Base-by-base conservation (phyloP, 2,888 invertebrate species). In the Cephus spinipes region DNA sequence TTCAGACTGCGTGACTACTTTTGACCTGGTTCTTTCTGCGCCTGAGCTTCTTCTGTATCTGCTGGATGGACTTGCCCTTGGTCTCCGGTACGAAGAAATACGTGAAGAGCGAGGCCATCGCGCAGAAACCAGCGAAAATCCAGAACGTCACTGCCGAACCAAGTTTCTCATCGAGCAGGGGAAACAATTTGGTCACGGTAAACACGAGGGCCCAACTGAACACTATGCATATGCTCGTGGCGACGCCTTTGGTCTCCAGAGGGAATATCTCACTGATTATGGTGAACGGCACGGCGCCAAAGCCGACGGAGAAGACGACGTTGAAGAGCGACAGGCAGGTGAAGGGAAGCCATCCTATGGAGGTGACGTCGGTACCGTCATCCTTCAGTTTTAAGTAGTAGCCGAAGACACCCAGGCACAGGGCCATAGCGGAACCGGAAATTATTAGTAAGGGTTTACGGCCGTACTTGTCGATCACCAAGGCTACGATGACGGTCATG, bases 401-500 rank as follows among this genome's bases (percentile, higher is more conserved):
- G 73, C 92, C 90, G 55, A 92, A 80, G 30, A 89, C 84, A 33
- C 89, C 85, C 23, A 92, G 84, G 69, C 90, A 89, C 11, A 91
- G 23, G 4, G 88, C 85, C 91, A 92, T 92, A 1, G 92, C 87
- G 11, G 90, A 73, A 0, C 93, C 92, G 1, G 93, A 93, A 33
- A 93, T 79, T 3, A 94, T 88, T 11, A 94, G 90, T 30, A 94
- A 89, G 11, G 92, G 90, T 78, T 93, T 91, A 30, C 94, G 87
- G 1, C 94, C 94, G 69, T 92, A 92, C 80, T 91, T 90, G 86
- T 94, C 94, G 12, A 93, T 92, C 0, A 93, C 87, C 1, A 91
- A 82, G 0, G 92, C 89, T 1, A 92, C 90, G 30, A 89, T 84
- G 15, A 90, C 84, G 0, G 92, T 89, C 86, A 90, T 90, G 15